Percentiles rank a stretch among this genome's conserved stretches.
Evolutionary conservation across 2,113 vertebrate species (phyloP).

Genomic region (Brachyhypopomus gauderio): DNA sequence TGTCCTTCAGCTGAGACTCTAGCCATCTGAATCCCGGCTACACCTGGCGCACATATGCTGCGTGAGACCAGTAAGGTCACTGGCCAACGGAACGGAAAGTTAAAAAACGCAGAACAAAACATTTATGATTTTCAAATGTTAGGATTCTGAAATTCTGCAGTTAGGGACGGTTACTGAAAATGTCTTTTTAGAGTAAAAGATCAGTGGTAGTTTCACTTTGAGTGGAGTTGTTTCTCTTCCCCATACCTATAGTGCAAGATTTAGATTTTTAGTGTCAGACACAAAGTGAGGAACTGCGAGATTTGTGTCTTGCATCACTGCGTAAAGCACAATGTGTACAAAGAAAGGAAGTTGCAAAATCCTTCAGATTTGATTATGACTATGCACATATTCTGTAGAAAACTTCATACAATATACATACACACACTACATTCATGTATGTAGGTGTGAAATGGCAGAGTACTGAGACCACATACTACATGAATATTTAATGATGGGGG

Average conservation of each 20-base stretch:
- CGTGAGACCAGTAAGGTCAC: no score
- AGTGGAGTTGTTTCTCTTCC: not conserved
- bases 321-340: not conserved
- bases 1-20: no score
- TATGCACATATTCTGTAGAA: not conserved
- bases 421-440: no score
- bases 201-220: no score
- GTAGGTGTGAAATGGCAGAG: not conserved
- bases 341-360: conserved; percentile 12
- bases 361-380: not conserved
- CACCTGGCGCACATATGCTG: no score
- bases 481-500: conserved; percentile 29
- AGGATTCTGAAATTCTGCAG: no score
- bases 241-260: not conserved
- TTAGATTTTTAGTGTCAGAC: not conserved
- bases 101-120: no score
- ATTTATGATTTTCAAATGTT: no score
- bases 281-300: not conserved
- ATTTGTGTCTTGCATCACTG: not conserved
- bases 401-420: not conserved
- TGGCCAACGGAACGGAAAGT: no score
- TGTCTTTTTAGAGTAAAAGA: no score
- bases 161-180: no score
- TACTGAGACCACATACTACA: not conserved
- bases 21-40: no score